These are phyloP conservation scores for Silurus aristotelis DNA, from an alignment of 2,797 vertebrate species.

Conservation along the genomic window DNA sequence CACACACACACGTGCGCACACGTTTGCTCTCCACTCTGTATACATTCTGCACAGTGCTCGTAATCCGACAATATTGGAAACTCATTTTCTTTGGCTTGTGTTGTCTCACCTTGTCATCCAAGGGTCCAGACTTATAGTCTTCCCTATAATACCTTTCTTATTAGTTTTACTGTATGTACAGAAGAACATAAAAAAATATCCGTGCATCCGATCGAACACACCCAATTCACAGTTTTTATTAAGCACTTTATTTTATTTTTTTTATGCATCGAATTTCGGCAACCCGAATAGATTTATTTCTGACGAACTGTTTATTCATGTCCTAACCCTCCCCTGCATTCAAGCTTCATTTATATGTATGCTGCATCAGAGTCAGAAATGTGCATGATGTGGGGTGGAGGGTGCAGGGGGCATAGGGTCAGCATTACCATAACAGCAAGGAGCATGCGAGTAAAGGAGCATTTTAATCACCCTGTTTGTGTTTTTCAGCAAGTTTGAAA, in stretches of 20 bases:
- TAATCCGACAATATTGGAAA: conserved; percentile 28
- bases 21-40: conserved; percentile 17
- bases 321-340: neutral
- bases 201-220: neutral
- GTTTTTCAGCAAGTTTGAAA: neutral
- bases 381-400: neutral
- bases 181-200: neutral
- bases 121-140: neutral
- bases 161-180: conserved; percentile 9
- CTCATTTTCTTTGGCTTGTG: conserved; percentile 13
- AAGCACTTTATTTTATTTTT: neutral
- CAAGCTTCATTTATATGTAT: conserved; percentile 6
- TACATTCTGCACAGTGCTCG: neutral
- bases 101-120: neutral
- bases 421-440: conserved; percentile 20
- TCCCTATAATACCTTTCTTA: conserved; percentile 3
- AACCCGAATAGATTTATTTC: neutral
- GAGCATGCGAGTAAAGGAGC: too few species aligned
- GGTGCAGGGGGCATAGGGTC: neutral
- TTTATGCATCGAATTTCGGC: neutral
- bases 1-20: neutral
- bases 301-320: neutral
- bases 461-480: neutral
- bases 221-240: neutral
- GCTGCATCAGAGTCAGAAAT: neutral